Base-by-base conservation (phyloP, 2,797 vertebrate genomes). In the Sebastes hubbsi region DNA sequence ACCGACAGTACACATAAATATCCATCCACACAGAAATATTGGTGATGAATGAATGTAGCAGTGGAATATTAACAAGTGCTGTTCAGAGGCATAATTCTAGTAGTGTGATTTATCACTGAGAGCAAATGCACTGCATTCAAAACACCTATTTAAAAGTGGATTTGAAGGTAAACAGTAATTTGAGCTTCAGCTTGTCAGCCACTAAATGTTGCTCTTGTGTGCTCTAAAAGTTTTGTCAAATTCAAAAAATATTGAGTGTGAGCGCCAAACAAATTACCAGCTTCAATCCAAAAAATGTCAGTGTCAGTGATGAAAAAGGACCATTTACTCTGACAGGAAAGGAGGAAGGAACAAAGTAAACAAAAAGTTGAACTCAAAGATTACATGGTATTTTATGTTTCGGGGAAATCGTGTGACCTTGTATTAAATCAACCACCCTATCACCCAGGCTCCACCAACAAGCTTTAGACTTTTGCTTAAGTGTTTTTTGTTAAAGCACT, bases 111-210 rank as follows among this genome's bases (percentile, higher is more conserved):
- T 46, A 25, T 69, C 42, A 13, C 60, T 58, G 18, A 67, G 10
- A 72, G 25, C 16, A 24, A 69, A 64, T 20, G 46, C 22, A 16
- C 25, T 36, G 20, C 27, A 46, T 78, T 77, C 14, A 78, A 63
- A 82, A 77, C 10, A 5, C 16, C 61, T 27, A 8, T 77, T 68
- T 56, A 61, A 58, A 69, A 38, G 13, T 32, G 38, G 20, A 72
- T 86, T 80, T 79, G 36, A 74, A 56, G 5, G 13, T 72, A 83
- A 73, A 61, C 22, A 60, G n/a, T 74, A 3, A 85, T 82, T 82
- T 70, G 8, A 63, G 34, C 71, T 34, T 67, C 55, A 72, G 36
- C 52, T 69, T 36, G 56, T 67, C 80, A 49, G 64, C 29, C 14
- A 32, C 52, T 75, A 59, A 58, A 63, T 11, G 8, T 36, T 49